Conservation (phyloP, 2,888 invertebrate species). For the Eupeodes latifasciatus region DNA sequence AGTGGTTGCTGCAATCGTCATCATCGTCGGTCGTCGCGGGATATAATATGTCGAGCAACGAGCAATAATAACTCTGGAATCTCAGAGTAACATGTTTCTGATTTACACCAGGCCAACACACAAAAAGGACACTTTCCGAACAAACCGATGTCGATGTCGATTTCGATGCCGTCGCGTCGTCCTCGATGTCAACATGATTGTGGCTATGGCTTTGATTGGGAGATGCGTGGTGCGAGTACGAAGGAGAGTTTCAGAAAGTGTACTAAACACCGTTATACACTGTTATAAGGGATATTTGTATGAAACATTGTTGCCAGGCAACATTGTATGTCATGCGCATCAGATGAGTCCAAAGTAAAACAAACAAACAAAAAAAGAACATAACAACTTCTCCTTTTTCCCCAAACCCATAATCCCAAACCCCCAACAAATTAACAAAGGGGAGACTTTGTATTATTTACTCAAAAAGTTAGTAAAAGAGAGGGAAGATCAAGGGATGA, state of each 20-base stretch:
- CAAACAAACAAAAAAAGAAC: not conserved
- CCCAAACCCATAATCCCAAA: conserved; percentile 17
- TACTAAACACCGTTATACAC: conserved; percentile 16
- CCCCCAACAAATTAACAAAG: conserved; percentile 2
- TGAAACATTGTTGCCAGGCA: conserved; percentile 75
- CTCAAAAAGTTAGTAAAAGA: conserved; percentile 46
- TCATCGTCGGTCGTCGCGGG: conserved; percentile 48
- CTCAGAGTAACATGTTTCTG: conserved; percentile 75
- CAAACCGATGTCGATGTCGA: no score
- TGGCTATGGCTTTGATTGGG: conserved; percentile 49
- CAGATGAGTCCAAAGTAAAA: no score
- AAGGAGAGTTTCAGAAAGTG: conserved; percentile 6
- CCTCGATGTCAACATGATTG: conserved; percentile 71
- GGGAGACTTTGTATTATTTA: conserved; percentile 67
- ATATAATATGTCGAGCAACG: conserved; percentile 41
- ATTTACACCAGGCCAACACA: conserved; percentile 69
- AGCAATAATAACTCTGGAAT: conserved; percentile 46
- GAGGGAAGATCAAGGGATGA: conserved; percentile 14
- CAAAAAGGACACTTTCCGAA: conserved; percentile 55
- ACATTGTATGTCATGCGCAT: conserved; percentile 72
- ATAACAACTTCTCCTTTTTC: conserved; percentile 9
- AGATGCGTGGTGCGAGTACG: conserved; percentile 38
- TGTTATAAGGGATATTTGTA: conserved; percentile 40
- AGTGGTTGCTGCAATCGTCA: conserved; percentile 71
- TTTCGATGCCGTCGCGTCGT: conserved; percentile 18